phyloP scores from a whole-genome alignment of 2,888 invertebrate genomes.

The Mimas tiliae region DNA sequence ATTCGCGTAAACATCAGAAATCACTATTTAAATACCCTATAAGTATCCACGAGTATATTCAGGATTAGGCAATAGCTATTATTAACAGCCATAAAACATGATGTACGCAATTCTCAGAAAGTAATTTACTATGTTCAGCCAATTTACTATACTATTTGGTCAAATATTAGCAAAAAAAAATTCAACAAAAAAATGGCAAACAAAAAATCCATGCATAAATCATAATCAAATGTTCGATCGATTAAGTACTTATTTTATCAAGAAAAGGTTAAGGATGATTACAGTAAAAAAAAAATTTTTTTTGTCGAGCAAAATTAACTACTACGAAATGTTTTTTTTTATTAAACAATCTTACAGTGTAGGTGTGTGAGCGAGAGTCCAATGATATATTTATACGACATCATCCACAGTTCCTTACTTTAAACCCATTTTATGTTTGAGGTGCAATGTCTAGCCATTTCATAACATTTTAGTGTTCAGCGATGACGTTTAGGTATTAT shows the following conservation, averaged over 20 bases:
- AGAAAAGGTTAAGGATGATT: conserved; percentile 8
- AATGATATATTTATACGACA: not conserved
- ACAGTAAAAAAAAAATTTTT: not conserved
- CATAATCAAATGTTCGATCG: not conserved
- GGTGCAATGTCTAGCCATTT: too few species aligned
- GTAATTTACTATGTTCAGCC: not conserved
- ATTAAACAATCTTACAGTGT: not conserved
- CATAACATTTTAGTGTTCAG: too few species aligned
- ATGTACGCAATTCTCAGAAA: not conserved
- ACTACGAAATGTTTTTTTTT: not conserved
- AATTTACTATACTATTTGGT: not conserved
- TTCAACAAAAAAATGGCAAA: not conserved
- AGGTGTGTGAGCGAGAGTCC: not conserved
- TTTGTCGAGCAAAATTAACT: not conserved
- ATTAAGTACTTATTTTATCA: conserved; percentile 11
- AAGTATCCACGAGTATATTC: too few species aligned
- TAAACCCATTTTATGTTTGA: too few species aligned
- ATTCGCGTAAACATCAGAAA: too few species aligned
- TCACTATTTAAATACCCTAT: too few species aligned
- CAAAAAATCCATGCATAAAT: not conserved
- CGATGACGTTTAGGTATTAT: too few species aligned
- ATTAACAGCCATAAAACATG: too few species aligned
- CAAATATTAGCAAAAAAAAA: not conserved
- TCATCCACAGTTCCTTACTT: not conserved
- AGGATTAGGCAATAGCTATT: too few species aligned